A percentile compares a stretch with the other conserved stretches of the same genome.
Conservation (phyloP, 2,888 invertebrate species). For the Nemurella pictetii region DNA sequence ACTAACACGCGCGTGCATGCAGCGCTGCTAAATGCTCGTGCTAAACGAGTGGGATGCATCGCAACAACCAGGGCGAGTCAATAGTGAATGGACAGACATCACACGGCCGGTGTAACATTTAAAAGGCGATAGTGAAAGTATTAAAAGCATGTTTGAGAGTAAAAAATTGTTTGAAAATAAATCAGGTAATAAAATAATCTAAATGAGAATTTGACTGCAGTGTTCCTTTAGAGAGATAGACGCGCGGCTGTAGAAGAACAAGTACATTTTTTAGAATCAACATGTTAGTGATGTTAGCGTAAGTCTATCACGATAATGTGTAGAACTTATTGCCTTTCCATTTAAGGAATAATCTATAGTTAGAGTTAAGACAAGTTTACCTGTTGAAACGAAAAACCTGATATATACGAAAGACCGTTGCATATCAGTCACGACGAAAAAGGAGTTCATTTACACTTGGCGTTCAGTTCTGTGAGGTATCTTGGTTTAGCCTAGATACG, state of each 20-base stretch:
- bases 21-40: no score
- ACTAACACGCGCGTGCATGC: no score
- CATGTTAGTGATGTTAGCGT: not conserved
- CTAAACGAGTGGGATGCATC: not conserved
- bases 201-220: not conserved
- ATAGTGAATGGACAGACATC: conserved; percentile 10
- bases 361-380: not conserved
- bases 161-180: conserved; percentile 18
- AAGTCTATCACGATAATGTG: not conserved
- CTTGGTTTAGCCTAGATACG: not conserved
- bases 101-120: not conserved
- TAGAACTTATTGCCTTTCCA: not conserved
- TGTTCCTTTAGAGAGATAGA: no score
- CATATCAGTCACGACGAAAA: not conserved
- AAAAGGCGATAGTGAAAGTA: conserved; percentile 17
- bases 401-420: not conserved
- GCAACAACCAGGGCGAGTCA: not conserved
- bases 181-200: conserved; percentile 4
- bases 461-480: no score
- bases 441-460: not conserved
- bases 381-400: not conserved
- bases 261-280: not conserved
- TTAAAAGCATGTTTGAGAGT: not conserved
- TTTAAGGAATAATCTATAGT: not conserved
- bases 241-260: not conserved